Base-by-base conservation (phyloP, 2,113 vertebrate species). In the Ochotona princeps region DNA sequence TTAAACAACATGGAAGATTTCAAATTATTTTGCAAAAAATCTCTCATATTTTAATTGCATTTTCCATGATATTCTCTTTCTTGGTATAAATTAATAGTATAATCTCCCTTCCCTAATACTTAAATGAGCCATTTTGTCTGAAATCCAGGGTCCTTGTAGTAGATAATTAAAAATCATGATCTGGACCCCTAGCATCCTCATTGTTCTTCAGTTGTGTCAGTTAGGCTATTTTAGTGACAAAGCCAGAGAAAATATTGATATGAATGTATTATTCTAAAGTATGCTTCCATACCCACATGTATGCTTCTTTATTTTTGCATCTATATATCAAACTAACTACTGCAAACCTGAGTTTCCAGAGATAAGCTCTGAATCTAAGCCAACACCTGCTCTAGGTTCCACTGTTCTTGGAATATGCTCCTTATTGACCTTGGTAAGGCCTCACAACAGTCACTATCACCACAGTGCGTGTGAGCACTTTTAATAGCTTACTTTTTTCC, bases 371-470 rank as follows among this genome's bases (percentile, higher is more conserved):
- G 21, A 44, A 72, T 78, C 44, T n/a, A 54, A 32, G 7, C 65
- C 73, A 88, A 57, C 15, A 65, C 3, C 20, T 26, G 13, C 25
- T 66, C 25, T 28, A 18, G 7, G 54, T 57, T 51, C 54, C 1
- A 0, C 32, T 12, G 4, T 11, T 32, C 15, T 12, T 13, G 51
- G 32, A 5, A 0, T n/a, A 18, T 78, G 0, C 38, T 4, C 4
- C 47, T 25, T 66, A 2, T n/a, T 13, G 3, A 0, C 32, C 21
- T 14, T 0, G 5, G 65, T 5, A 70, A 32, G 18, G 26, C 13
- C 10, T 44, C 12, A n/a, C 30, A n/a, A n/a, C n/a, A 35, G 26
- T 28, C 60, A 80, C 80, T 38, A 35, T 5, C 8, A 28, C 15
- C 32, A 11, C 14, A 10, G 79, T 26, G 87, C 21, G 51, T 30